Evolutionary conservation across 53 echinoderm and acorn worm genomes (phyloP), one percentile per base, ranked within the genome.

Genomic region (Stichopus horrens): DNA sequence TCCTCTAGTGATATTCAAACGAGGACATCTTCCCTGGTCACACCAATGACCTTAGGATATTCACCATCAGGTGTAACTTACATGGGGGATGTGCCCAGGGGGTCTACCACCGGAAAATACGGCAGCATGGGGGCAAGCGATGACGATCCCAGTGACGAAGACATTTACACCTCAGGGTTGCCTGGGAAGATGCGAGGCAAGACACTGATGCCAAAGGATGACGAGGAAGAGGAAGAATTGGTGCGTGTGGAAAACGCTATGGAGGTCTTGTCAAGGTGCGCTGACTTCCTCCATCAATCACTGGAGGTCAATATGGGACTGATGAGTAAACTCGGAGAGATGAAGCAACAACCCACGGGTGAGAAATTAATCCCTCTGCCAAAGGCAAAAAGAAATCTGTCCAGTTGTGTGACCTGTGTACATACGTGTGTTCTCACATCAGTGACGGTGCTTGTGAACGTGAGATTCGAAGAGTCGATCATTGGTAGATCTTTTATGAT

Each of bases 71-170:
- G 37, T 51, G 6, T 66, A 53, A 52, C 77, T 23, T 11, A 11
- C 16, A 5, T 3, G 7, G 37, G 51, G 23, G 67, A 51, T 7
- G 23, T n/a, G 23, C 55, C 23, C 11, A 85, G 58, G 10, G 65
- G 52, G 23, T 85, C 85, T 21, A 65, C 85, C 18, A 37, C 65
- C 5, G 37, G 37, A 51, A 85, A 65, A 16, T 85, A 63, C 14
- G 52, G 57, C 37, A 52, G 65, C 8, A 51, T 76, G 77, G 81
- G 58, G 58, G 37, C 23, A 7, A 85, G 85, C 59, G 85, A 85
- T 5, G 85, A 85, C 3, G 85, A 85, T 85, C 85, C 22, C 19
- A 85, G 85, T 21, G 85, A 85, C 4, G 85, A 85, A 67, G 85
- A 85, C 11, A 85, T 85, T 9, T 85, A 85, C 52, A 63, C 85